phyloP scores from a whole-genome alignment of 2,888 invertebrate species.

The Danaus chrysippus region DNA sequence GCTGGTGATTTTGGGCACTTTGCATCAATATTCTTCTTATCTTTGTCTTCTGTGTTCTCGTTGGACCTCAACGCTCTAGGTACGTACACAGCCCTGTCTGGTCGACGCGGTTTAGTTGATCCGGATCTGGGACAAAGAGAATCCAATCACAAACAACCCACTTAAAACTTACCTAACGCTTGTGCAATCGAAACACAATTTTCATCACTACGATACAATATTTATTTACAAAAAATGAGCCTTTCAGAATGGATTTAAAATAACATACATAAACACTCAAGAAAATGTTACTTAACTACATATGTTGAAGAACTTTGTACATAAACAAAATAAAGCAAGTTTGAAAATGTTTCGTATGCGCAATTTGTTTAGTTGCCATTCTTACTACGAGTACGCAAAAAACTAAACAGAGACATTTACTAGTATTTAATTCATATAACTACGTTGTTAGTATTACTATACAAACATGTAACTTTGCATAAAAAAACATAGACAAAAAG shows the following conservation, averaged over 20 bases:
- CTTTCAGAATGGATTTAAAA: slow-evolving; percentile 8
- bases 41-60: slow-evolving; percentile 39
- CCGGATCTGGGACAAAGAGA: slow-evolving; percentile 43
- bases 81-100: slow-evolving; percentile 89
- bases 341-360: too few species aligned
- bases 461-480: too few species aligned
- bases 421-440: too few species aligned
- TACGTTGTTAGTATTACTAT: too few species aligned
- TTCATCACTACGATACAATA: slow-evolving; percentile 20
- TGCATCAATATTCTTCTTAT: slow-evolving; percentile 47
- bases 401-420: too few species aligned
- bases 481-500: too few species aligned
- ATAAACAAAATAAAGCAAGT: too few species aligned
- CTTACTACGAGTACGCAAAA: too few species aligned
- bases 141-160: slow-evolving; percentile 10
- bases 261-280: neutral
- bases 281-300: too few species aligned
- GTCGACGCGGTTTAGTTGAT: slow-evolving; percentile 78
- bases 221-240: slow-evolving; percentile 13
- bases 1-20: slow-evolving; percentile 65
- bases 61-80: slow-evolving; percentile 80
- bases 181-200: slow-evolving; percentile 18
- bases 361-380: too few species aligned
- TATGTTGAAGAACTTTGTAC: too few species aligned
- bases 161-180: slow-evolving; percentile 18